A percentile compares a stretch with the other conserved stretches of the same genome.
These are phyloP conservation scores for Corythornis leucogaster DNA, from an alignment of 2,797 vertebrate species.

Conservation along the genomic window DNA sequence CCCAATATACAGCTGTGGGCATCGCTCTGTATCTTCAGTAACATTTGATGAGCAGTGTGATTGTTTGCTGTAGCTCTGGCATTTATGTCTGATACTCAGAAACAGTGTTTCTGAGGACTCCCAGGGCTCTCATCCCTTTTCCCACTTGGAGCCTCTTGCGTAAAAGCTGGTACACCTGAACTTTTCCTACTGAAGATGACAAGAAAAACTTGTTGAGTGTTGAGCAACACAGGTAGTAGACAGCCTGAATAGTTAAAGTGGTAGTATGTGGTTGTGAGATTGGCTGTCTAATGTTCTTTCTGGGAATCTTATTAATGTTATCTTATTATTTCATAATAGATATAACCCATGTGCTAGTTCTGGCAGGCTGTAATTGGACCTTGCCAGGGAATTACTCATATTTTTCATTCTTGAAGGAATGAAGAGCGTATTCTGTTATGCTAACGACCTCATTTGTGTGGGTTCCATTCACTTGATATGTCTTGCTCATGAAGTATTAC, in stretches of 20 bases:
- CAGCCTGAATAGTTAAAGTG: background rate
- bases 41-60: background rate
- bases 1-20: background rate
- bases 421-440: conserved; percentile 55
- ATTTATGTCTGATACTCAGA: background rate
- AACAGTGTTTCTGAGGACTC: background rate
- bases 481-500: conserved; percentile 41
- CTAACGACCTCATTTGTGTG: conserved; percentile 76
- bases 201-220: background rate
- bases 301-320: conserved; percentile 71
- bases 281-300: conserved; percentile 67
- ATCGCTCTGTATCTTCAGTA: background rate
- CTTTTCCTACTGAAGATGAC: background rate
- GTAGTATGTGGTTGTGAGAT: background rate
- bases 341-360: conserved; percentile 33
- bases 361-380: conserved; percentile 70
- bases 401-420: conserved; percentile 64
- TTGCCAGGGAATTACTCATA: conserved; percentile 69
- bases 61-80: background rate
- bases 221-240: background rate
- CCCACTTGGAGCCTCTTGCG: background rate
- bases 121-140: background rate
- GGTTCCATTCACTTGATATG: conserved; percentile 51
- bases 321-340: conserved; percentile 75
- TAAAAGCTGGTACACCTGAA: background rate